These are phyloP conservation scores for Amitus sp. DNA, from an alignment of 2,888 invertebrate genomes.

Conservation along the genomic window DNA sequence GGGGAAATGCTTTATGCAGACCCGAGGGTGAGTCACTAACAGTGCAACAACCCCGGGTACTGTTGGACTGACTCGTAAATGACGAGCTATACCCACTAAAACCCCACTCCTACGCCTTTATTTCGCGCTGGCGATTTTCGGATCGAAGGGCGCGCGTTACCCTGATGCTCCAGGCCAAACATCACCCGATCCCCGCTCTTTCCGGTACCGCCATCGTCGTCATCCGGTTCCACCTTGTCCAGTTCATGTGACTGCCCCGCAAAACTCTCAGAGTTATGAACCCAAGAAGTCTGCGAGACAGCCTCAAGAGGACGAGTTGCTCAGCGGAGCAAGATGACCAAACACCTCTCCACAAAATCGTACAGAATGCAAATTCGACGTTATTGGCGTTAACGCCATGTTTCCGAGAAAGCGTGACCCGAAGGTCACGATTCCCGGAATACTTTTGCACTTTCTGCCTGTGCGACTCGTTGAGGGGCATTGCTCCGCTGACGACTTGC, in stretches of 20 bases:
- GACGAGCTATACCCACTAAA: no score
- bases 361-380: background rate
- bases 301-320: background rate
- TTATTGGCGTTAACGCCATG: background rate
- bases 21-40: no score
- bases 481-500: conserved; percentile 49
- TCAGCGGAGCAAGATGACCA: background rate
- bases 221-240: background rate
- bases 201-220: background rate
- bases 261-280: background rate
- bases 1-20: no score
- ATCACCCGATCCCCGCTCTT: background rate
- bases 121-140: background rate
- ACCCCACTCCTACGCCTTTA: no score
- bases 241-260: background rate
- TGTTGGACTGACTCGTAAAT: no score
- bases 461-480: background rate
- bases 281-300: background rate
- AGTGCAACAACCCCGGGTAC: no score
- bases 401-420: no score
- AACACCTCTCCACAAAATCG: background rate
- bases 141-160: background rate
- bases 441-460: background rate
- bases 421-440: no score
- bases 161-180: background rate